A percentile compares a stretch with the other conserved stretches of the same genome.
Evolutionary conservation across 1,140 invertebrate species (phyloP).

Genomic region (Rhynchophorus ferrugineus): DNA sequence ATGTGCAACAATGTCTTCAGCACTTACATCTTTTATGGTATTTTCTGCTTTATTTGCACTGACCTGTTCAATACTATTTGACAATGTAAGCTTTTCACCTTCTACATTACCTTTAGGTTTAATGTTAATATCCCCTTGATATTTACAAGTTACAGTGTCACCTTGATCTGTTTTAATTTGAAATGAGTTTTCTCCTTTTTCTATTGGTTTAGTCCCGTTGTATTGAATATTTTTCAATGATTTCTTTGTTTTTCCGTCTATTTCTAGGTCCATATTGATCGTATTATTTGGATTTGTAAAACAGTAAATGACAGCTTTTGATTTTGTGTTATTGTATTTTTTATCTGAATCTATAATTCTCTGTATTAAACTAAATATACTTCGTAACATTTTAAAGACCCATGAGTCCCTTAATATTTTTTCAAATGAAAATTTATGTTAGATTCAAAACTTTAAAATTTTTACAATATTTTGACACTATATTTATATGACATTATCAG

Average conservation of each 20-base stretch:
- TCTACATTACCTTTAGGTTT: too few species aligned
- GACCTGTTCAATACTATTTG: slow-evolving; percentile 3
- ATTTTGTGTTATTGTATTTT: slow-evolving; percentile 26
- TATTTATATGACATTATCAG: too few species aligned
- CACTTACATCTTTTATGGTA: too few species aligned
- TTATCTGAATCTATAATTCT: slow-evolving; percentile 24
- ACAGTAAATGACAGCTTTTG: slow-evolving; percentile 22
- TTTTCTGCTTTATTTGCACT: too few species aligned
- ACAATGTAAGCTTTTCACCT: slow-evolving; percentile 11
- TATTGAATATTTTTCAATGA: slow-evolving; percentile 10
- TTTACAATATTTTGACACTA: too few species aligned
- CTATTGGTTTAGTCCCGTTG: neutral
- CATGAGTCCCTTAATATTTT: neutral
- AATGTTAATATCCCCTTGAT: slow-evolving; percentile 11
- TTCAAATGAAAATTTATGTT: too few species aligned
- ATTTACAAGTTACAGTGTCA: slow-evolving; percentile 21
- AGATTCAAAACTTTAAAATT: too few species aligned
- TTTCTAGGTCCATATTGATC: slow-evolving; percentile 21
- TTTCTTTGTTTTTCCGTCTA: slow-evolving; percentile 11
- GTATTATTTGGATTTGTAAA: slow-evolving; percentile 14
- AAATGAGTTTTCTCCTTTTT: slow-evolving; percentile 10
- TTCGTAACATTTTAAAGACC: slow-evolving; percentile 9
- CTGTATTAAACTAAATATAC: slow-evolving; percentile 21
- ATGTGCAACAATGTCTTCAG: too few species aligned
- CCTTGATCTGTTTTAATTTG: slow-evolving; percentile 22